These are phyloP conservation scores for Andricus curvator DNA, from an alignment of 2,888 invertebrate species.

Conservation along the genomic window DNA sequence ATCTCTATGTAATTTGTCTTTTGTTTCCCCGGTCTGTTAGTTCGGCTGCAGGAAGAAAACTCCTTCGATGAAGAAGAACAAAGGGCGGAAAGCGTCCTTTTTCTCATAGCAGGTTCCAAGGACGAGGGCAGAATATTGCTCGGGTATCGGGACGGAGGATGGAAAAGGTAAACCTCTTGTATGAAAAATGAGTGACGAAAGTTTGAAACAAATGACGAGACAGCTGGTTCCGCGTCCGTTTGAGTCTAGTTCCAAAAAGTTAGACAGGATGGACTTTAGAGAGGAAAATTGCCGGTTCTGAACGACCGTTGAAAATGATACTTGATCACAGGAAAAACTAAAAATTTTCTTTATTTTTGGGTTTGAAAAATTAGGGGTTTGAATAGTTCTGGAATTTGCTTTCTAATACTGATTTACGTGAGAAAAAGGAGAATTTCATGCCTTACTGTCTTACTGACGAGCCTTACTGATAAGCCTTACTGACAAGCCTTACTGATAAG, in stretches of 20 bases:
- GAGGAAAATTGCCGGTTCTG: slow-evolving; percentile 23
- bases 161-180: slow-evolving; percentile 56
- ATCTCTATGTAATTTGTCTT: slow-evolving; percentile 75
- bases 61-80: slow-evolving; percentile 65
- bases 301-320: slow-evolving; percentile 16
- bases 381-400: neutral
- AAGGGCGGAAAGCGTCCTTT: slow-evolving; percentile 71
- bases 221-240: slow-evolving; percentile 58
- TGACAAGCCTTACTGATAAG: no score
- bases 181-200: slow-evolving; percentile 75
- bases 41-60: slow-evolving; percentile 68
- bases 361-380: slow-evolving; percentile 16
- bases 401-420: no score
- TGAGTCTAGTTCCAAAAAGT: neutral
- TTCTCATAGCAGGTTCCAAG: slow-evolving; percentile 41
- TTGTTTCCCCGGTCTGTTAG: slow-evolving; percentile 68
- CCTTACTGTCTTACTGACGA: no score
- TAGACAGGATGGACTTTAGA: slow-evolving; percentile 10
- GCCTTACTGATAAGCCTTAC: no score
- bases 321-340: slow-evolving; percentile 10
- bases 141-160: neutral
- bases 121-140: slow-evolving; percentile 46
- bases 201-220: slow-evolving; percentile 69
- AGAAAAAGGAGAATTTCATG: no score
- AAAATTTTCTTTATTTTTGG: slow-evolving; percentile 4